These are phyloP conservation scores for Tetrax tetrax DNA, from an alignment of 2,113 vertebrate genomes.

Conservation along the genomic window DNA sequence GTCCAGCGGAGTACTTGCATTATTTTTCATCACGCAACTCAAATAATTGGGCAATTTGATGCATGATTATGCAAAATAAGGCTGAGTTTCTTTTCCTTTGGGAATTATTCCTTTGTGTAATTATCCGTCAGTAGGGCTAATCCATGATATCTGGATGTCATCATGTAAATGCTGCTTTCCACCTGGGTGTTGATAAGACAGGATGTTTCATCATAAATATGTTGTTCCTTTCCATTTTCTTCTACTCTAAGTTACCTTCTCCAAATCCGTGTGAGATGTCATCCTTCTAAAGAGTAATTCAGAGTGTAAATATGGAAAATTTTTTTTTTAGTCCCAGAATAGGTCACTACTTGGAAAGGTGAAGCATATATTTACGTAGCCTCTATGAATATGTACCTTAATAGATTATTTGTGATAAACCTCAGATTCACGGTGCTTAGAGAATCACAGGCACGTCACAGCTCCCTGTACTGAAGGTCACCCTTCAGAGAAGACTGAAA, in stretches of 20 bases:
- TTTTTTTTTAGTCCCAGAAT: background rate
- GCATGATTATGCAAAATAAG: background rate
- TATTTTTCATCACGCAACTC: background rate
- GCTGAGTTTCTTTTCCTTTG: background rate
- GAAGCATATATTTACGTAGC: background rate
- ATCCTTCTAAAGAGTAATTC: background rate
- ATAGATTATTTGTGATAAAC: background rate
- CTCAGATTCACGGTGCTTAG: background rate
- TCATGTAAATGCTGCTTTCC: background rate
- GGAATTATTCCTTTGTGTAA: background rate
- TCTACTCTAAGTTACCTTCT: background rate
- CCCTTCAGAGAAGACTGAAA: background rate
- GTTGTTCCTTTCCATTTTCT: background rate
- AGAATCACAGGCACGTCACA: background rate
- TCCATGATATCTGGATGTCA: background rate
- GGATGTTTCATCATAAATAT: background rate
- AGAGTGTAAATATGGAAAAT: background rate
- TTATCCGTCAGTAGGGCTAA: background rate
- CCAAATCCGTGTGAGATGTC: background rate
- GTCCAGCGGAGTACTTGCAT: background rate
- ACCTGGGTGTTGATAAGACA: background rate
- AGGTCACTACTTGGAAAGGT: background rate
- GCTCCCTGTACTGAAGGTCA: background rate
- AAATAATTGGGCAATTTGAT: background rate
- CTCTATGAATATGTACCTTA: background rate